These are phyloP conservation scores for Eurytoma californica DNA, from an alignment of 2,888 invertebrate genomes.

Conservation along the genomic window DNA sequence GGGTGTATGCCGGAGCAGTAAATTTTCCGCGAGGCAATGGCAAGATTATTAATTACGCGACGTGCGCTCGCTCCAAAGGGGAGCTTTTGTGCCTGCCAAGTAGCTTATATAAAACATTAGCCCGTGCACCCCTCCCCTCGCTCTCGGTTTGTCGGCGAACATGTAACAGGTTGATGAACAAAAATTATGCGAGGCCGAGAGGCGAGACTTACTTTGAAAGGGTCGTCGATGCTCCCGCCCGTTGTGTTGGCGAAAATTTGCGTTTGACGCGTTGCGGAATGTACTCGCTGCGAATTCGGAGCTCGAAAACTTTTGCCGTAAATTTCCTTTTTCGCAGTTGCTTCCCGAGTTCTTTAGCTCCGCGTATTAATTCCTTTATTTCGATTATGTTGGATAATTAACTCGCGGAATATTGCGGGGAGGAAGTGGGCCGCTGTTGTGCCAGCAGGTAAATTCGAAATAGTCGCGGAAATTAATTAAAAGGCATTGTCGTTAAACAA, in stretches of 20 bases:
- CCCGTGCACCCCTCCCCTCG: not conserved
- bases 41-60: constrained; percentile 59
- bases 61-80: constrained; percentile 44
- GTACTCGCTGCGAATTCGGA: too few relatives aligned
- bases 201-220: not conserved
- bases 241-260: too few relatives aligned
- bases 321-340: too few relatives aligned
- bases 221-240: not conserved
- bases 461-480: constrained; percentile 1
- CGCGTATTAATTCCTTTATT: too few relatives aligned
- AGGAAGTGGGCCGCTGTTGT: too few relatives aligned
- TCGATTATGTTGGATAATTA: too few relatives aligned
- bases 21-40: constrained; percentile 55
- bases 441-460: too few relatives aligned
- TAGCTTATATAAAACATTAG: constrained; percentile 59
- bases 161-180: constrained; percentile 57
- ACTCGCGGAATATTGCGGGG: too few relatives aligned
- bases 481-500: not conserved
- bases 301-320: too few relatives aligned
- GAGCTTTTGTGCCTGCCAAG: constrained; percentile 59
- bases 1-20: constrained; percentile 25
- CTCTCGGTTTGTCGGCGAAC: constrained; percentile 13
- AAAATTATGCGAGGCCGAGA: not conserved
- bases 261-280: too few relatives aligned
- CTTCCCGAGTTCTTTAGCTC: too few relatives aligned